A percentile compares a stretch with the other conserved stretches of the same genome.
Conservation (phyloP, 1,140 invertebrate genomes). For the Geopemphigus sp. region DNA sequence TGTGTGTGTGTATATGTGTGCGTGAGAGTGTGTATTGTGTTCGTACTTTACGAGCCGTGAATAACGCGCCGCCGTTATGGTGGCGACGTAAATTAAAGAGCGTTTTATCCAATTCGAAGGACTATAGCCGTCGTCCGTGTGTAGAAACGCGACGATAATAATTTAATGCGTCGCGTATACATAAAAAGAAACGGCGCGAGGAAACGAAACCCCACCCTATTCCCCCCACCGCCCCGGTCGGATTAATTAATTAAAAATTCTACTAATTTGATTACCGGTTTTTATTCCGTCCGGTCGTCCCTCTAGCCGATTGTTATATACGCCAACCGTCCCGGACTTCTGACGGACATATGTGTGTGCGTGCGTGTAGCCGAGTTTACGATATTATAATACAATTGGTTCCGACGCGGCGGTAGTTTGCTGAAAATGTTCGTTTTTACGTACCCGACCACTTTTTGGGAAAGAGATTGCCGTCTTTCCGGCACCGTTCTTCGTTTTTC, state of each 20-base stretch:
- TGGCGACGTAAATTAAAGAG: conserved; percentile 40
- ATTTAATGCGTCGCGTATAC: neutral
- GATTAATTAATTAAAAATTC: conserved; percentile 40
- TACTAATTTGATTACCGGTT: conserved; percentile 31
- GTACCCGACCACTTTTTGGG: too few species aligned
- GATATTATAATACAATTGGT: too few species aligned
- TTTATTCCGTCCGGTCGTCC: conserved; percentile 19
- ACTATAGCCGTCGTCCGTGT: neutral
- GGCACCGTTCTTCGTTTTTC: too few species aligned
- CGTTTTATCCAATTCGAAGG: conserved; percentile 29
- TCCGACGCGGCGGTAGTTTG: too few species aligned
- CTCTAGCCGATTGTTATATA: neutral
- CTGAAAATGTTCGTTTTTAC: too few species aligned
- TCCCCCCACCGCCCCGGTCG: neutral
- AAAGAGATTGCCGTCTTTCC: too few species aligned
- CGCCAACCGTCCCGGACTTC: too few species aligned
- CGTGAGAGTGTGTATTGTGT: conserved; percentile 17
- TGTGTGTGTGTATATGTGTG: neutral
- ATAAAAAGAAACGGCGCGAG: conserved; percentile 19
- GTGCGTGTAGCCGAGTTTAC: too few species aligned
- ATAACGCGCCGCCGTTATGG: conserved; percentile 22
- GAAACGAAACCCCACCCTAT: neutral
- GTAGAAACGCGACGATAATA: conserved; percentile 11
- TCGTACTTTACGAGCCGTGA: conserved; percentile 37
- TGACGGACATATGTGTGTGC: too few species aligned